A percentile compares a stretch with the other conserved stretches of the same genome.
Evolutionary conservation across 2,797 vertebrate species (phyloP).

Genomic region (Hylomyscus alleni): DNA sequence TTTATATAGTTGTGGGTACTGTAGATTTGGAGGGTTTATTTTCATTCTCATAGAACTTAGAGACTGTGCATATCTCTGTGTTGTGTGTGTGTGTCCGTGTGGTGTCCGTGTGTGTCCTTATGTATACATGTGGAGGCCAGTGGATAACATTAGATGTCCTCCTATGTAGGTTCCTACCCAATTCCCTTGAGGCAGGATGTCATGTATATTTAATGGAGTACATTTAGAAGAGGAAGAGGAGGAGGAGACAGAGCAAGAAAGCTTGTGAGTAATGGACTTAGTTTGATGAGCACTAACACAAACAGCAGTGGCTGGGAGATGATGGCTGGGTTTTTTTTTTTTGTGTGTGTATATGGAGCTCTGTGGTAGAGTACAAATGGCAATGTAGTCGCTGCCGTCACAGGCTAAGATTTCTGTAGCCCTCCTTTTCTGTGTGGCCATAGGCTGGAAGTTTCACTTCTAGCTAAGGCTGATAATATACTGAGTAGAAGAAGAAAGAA

Average conservation of each 20-base stretch:
- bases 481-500: neutral
- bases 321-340: neutral
- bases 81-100: neutral
- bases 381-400: neutral
- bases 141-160: neutral
- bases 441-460: neutral
- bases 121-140: neutral
- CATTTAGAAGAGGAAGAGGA: constrained; percentile 9
- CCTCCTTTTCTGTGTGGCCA: neutral
- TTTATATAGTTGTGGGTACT: neutral
- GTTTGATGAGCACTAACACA: neutral
- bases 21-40: neutral
- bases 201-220: neutral
- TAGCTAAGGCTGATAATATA: neutral
- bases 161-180: neutral
- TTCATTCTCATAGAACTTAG: neutral
- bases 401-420: neutral
- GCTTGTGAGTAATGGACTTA: neutral
- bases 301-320: neutral
- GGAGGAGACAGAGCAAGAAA: neutral
- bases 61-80: neutral
- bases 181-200: neutral
- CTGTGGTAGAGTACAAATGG: neutral
- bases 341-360: neutral
- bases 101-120: neutral